Base-by-base conservation (phyloP, 2,113 vertebrate genomes). In the Colinus virginianus region DNA sequence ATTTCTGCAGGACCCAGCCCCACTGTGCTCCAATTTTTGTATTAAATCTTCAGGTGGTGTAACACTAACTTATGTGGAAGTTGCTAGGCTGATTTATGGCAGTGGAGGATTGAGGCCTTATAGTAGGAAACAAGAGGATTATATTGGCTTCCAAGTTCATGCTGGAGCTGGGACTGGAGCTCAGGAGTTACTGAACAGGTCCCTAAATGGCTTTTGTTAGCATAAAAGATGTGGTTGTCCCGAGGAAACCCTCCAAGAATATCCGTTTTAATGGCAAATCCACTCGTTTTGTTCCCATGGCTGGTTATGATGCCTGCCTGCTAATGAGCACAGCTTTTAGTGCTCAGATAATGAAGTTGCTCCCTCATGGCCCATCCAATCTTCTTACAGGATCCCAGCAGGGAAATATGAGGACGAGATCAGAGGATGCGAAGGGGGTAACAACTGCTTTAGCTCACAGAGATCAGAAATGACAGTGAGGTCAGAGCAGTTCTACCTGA, bases 181-280 rank as follows among this genome's bases (percentile, higher is more conserved):
- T 75, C 70, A 26, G 82, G 90, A 94, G 93, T 95, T 95, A 88
- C 66, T 78, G 75, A 88, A 75, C 78, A 94, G 62, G 78, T 87
- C 70, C 85, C 81, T 92, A 92, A 80, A 11, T 83, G 81, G 76
- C 63, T 91, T 84, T 91, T 94, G 45, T 94, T 86, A 88, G 49
- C 58, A 90, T 89, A 81, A 78, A 90, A 85, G 70, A 90, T 45
- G 59, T 84, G 91, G 80, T 40, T 94, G 78, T 76, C 64, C 76
- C 87, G 71, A 90, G 93, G 90, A 84, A 94, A 95, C 87, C 66
- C 59, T 90, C 63, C 72, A 71, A 64, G 92, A 96, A 95, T 88
- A 96, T 95, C 95, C 43, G 66, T 95, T 96, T 97, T 97, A 93
- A 91, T 69, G 55, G 87, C 90, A 97, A 96, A 97, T 94, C 92